Base-by-base conservation (phyloP, 2,113 vertebrate genomes). In the Trogon surrucura region DNA sequence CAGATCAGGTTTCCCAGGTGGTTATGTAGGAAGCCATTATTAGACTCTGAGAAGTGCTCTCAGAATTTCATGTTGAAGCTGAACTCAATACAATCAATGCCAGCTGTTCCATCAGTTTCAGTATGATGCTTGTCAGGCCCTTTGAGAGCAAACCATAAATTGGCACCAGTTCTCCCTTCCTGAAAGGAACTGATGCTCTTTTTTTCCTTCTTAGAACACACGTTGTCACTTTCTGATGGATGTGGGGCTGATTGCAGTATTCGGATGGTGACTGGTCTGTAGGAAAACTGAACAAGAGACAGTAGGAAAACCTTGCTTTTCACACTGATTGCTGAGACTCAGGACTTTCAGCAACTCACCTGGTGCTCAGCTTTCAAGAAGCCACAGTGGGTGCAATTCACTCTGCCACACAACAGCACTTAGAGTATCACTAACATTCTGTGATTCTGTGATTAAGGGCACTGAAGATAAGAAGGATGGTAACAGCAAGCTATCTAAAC, bases 71-170 rank as follows among this genome's bases (percentile, higher is more conserved):
- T 78, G 89, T 22, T 85, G 62, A 71, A 94, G 75, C 67, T 79
- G 45, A 93, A 72, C 57, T 85, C 93, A 32, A 41, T 64, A 48
- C 88, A 88, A 88, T 87, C 77, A 85, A 91, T 89, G 36, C 61
- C 93, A 95, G 77, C 75, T 87, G 78, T 32, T 94, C 70, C 70
- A 82, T 61, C 47, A 61, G 47, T 87, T 97, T 91, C 93, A 82
- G 2, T 65, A 69, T 82, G 84, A 73, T 61, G 54, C 26, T 84
- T 79, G 30, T 93, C 71, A 94, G 57, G 36, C 58, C n/a, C 32
- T 69, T 77, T 91, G 78, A 89, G 50, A 91, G 45, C 38, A 85
- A 95, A 88, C 30, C 54, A 75, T 75, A 89, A 93, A 80, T 13
- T 85, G 50, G 73, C 51, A 96, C 41, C 36, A 69, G 41, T 44